Conservation (phyloP, 2,113 vertebrate species). For the Xerus inauris region DNA sequence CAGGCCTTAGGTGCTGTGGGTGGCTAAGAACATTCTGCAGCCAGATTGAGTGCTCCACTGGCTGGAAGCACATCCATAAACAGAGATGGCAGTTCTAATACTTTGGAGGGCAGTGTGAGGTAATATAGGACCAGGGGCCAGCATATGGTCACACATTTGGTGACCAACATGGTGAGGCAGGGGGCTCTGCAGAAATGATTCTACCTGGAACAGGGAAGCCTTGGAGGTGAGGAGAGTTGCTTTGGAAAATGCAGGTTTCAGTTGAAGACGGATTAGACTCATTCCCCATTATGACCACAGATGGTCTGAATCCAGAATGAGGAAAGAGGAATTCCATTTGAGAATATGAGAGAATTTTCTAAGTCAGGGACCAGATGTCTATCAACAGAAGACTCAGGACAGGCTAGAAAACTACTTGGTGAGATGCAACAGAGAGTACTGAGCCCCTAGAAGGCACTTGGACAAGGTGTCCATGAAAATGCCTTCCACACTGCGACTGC, state of each 20-base stretch:
- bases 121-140: fast-evolving
- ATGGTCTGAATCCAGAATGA: not conserved
- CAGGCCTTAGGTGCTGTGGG: fast-evolving
- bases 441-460: not conserved
- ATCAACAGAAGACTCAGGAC: not conserved
- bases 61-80: not conserved
- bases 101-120: not conserved
- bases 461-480: not conserved
- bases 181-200: not conserved
- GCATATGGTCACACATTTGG: not conserved
- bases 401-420: not conserved
- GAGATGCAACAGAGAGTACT: not conserved
- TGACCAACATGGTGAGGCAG: fast-evolving
- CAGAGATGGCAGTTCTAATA: not conserved
- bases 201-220: not conserved
- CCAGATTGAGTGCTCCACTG: not conserved
- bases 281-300: not conserved
- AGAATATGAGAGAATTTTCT: not conserved
- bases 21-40: not conserved
- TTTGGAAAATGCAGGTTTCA: not conserved
- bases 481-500: not conserved
- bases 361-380: not conserved
- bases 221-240: not conserved
- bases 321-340: not conserved
- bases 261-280: not conserved